Conservation (phyloP, 2,113 vertebrate species). For the Rafetus swinhoei region DNA sequence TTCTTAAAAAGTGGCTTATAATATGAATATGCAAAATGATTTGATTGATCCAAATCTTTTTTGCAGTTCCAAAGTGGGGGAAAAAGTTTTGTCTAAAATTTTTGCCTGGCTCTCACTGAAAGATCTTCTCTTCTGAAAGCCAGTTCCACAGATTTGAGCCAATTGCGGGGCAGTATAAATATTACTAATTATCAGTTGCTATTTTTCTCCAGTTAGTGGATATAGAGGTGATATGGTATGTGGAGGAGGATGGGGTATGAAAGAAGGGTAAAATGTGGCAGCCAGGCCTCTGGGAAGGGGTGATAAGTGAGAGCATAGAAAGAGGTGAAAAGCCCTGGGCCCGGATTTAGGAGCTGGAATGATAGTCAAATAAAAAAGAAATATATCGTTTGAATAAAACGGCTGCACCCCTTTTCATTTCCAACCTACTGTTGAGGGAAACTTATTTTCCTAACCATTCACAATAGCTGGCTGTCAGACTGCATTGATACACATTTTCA, state of each 20-base stretch:
- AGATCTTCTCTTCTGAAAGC: not conserved
- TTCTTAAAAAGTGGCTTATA: no score
- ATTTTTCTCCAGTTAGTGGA: not conserved
- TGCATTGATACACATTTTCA: not conserved
- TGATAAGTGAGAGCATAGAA: not conserved
- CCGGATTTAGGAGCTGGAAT: rapidly evolving
- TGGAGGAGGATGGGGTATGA: not conserved
- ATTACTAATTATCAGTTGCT: not conserved
- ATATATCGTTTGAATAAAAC: not conserved
- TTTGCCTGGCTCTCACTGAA: not conserved
- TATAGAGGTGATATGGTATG: not conserved
- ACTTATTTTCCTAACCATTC: not conserved
- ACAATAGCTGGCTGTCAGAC: not conserved
- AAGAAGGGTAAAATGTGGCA: not conserved
- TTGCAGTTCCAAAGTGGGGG: not conserved
- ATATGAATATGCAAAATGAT: not conserved
- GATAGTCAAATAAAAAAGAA: not conserved
- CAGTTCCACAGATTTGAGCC: not conserved
- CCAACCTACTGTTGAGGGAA: not conserved
- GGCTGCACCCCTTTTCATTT: not conserved
- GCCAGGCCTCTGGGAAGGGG: not conserved
- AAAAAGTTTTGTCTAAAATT: not conserved
- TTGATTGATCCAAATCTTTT: not conserved
- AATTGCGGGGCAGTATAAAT: not conserved
- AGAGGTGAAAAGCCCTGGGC: not conserved